Evolutionary conservation across 2,888 invertebrate genomes (phyloP), one percentile per base, ranked within the genome.

Genomic region (Eupithecia subumbrata): DNA sequence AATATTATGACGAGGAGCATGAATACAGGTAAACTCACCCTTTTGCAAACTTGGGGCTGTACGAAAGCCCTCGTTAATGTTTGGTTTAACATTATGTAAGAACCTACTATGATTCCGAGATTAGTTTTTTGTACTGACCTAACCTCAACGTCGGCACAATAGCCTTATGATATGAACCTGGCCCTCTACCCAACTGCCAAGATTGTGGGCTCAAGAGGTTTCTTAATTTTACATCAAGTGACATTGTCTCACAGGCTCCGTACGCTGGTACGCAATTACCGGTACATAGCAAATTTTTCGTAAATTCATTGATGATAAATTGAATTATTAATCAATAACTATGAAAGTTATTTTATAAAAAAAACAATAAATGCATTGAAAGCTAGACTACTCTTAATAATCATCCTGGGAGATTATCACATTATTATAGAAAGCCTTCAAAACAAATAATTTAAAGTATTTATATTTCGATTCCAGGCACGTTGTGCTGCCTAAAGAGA

Each of bases 401-500:
- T 37, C 48, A 52, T n/a, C n/a, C 9, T 52, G 52, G 8, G n/a
- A n/a, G 52, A 37, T 37, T 5, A 37, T 37, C 37, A 37, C 30
- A 34, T 52, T n/a, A 11, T 60, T 60, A 60, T 12, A 25, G 25
- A 25, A 14, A 60, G 12, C 22, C 22, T n/a, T 3, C 12, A 5
- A 12, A 56, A 56, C 22, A 25, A 34, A 0, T 3, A 18, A 64
- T 34, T 34, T 4, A 40, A 67, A 40, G n/a, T 18, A 34, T n/a
- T 11, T 67, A 34, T 14, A 12, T n/a, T 25, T 43, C 8, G 9
- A 25, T 89, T 95, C 5, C 89, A 99, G 99, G 89, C 99, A 99
- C 96, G 99, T 99, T 68, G 97, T 98, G 77, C 92, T 99, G 78
- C 98, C 99, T 0, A 98, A 98, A 90, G 99, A 99, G 82, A 96